phyloP scores from a whole-genome alignment of 2,797 vertebrate species.

The Hyperoplus lanceolatus region DNA sequence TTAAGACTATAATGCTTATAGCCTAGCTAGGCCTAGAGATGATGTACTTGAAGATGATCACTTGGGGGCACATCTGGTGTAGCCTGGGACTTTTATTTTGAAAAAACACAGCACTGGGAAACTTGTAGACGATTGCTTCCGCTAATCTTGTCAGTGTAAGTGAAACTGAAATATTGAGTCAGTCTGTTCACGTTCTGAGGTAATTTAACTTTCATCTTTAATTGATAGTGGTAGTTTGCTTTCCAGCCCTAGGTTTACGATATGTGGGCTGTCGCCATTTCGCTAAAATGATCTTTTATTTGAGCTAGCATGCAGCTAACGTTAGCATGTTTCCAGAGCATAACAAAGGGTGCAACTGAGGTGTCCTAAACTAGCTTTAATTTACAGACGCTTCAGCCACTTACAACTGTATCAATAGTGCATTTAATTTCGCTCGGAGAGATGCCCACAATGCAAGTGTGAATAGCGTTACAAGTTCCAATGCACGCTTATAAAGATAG shows the following conservation, averaged over 20 bases:
- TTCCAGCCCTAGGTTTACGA: fast-evolving
- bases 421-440: no score
- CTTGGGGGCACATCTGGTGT: background rate
- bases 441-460: background rate
- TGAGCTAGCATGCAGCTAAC: constrained; percentile 31
- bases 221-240: background rate
- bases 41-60: background rate
- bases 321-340: constrained; percentile 39
- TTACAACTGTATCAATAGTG: background rate
- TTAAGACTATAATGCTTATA: no score
- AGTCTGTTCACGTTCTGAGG: constrained; percentile 5
- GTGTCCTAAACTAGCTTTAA: constrained; percentile 26
- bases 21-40: no score
- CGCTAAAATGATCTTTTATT: background rate
- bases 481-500: background rate
- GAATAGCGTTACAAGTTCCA: background rate
- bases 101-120: background rate
- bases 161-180: constrained; percentile 3
- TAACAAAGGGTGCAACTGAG: constrained; percentile 57
- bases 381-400: background rate
- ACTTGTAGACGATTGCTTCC: constrained; percentile 22
- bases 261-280: background rate
- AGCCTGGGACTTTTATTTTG: constrained; percentile 53
- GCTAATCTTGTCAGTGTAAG: background rate
- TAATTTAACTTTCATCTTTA: constrained; percentile 1